Conservation (phyloP, 2,797 vertebrate species). For the Crotalus adamanteus region DNA sequence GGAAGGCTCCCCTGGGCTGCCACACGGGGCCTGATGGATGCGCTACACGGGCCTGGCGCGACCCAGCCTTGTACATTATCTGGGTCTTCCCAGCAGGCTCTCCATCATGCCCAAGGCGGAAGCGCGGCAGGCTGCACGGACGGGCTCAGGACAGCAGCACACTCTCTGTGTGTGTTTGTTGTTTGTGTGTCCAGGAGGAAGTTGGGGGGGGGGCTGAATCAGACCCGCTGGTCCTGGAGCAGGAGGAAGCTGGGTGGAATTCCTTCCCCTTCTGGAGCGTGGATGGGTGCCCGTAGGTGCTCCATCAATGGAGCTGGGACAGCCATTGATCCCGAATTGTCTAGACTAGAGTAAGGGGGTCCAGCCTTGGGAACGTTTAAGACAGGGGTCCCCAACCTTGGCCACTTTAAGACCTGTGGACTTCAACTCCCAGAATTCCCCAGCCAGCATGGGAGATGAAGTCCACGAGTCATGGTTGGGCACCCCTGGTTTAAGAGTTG, state of each 20-base stretch:
- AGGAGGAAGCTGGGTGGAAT: neutral
- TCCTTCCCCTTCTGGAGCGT: neutral
- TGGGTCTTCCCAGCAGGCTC: conserved; percentile 69
- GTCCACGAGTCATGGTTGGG: no score
- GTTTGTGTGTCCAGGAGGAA: neutral
- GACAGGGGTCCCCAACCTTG: no score
- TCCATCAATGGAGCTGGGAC: neutral
- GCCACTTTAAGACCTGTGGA: no score
- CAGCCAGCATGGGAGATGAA: no score
- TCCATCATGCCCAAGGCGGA: conserved; percentile 74
- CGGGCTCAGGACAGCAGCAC: rapidly evolving
- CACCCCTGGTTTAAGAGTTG: no score
- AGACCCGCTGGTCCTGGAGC: neutral
- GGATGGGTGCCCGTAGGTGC: neutral
- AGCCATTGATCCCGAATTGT: no score
- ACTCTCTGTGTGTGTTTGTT: neutral
- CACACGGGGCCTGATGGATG: conserved; percentile 71
- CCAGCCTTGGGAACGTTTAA: no score
- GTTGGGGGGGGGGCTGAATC: rapidly evolving
- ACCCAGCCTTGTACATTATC: conserved; percentile 78
- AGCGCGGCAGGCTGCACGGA: conserved; percentile 55
- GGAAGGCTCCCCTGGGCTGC: conserved; percentile 34
- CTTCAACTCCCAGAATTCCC: no score
- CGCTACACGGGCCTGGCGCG: conserved; percentile 70
- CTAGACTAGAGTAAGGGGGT: no score